Percentiles rank a stretch among this genome's conserved stretches.
phyloP scores from a whole-genome alignment of 2,113 vertebrate genomes.

The Oophaga pumilio region DNA sequence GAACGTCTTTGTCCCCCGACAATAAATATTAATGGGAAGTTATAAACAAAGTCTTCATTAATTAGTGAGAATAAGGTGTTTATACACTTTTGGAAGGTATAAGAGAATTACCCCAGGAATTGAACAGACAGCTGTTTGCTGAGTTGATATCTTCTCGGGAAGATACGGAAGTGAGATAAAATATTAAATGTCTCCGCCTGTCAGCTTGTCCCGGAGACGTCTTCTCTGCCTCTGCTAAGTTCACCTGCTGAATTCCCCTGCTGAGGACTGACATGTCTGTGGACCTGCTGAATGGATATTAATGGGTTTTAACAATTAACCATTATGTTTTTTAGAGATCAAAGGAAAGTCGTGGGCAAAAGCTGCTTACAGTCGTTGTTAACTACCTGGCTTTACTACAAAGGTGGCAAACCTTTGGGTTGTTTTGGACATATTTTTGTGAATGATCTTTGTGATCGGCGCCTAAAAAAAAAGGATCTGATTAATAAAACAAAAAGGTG shows the following conservation, averaged over 20 bases:
- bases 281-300: background rate
- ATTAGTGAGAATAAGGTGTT: constrained; percentile 27
- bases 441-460: background rate
- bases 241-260: background rate
- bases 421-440: background rate
- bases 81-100: background rate
- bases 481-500: background rate
- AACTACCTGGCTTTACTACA: background rate
- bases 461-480: background rate
- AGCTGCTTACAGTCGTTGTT: background rate
- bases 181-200: constrained; percentile 33
- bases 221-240: background rate
- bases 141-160: constrained; percentile 4
- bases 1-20: background rate
- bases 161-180: constrained; percentile 25
- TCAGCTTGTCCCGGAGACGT: constrained; percentile 28
- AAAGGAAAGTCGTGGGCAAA: background rate
- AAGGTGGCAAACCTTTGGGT: background rate
- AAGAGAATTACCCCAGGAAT: constrained; percentile 25
- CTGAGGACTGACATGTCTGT: background rate
- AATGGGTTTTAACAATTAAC: constrained; percentile 8
- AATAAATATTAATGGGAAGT: constrained; percentile 20
- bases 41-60: constrained; percentile 7
- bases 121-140: constrained; percentile 31
- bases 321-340: background rate